Conservation (phyloP, 2,797 vertebrate species). For the Monodelphis domestica region DNA sequence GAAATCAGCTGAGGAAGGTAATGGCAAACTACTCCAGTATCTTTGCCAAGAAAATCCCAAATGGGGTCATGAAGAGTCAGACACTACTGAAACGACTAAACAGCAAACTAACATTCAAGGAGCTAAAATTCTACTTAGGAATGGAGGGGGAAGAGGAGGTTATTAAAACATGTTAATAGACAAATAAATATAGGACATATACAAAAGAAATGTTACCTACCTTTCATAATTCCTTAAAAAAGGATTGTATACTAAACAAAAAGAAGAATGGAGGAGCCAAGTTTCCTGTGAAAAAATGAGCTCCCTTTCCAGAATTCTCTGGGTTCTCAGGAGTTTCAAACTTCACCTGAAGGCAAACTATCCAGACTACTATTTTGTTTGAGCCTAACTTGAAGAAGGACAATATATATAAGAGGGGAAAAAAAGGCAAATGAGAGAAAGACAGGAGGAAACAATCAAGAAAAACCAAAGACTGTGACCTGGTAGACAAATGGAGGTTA, state of each 20-base stretch:
- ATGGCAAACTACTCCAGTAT: too few species aligned
- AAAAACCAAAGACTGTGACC: not conserved
- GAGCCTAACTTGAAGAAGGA: too few species aligned
- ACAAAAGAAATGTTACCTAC: not conserved
- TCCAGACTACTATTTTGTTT: not conserved
- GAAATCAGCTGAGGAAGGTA: too few species aligned
- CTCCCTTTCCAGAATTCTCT: not conserved
- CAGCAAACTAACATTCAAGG: too few species aligned
- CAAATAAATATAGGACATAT: not conserved
- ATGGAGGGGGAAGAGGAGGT: not conserved
- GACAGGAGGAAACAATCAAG: not conserved
- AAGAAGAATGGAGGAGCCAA: not conserved
- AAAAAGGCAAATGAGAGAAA: not conserved
- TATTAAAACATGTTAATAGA: not conserved
- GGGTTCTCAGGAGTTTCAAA: not conserved
- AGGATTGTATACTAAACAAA: not conserved
- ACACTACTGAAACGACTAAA: too few species aligned
- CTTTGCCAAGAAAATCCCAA: too few species aligned
- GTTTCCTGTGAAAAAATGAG: not conserved
- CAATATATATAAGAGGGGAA: not conserved
- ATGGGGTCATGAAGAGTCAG: too few species aligned
- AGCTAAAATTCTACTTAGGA: not conserved
- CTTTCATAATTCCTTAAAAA: not conserved
- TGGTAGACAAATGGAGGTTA: not conserved
- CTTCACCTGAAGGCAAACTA: not conserved